Evolutionary conservation across 2,797 vertebrate genomes (phyloP).

Genomic region (Rachycentron canadum): DNA sequence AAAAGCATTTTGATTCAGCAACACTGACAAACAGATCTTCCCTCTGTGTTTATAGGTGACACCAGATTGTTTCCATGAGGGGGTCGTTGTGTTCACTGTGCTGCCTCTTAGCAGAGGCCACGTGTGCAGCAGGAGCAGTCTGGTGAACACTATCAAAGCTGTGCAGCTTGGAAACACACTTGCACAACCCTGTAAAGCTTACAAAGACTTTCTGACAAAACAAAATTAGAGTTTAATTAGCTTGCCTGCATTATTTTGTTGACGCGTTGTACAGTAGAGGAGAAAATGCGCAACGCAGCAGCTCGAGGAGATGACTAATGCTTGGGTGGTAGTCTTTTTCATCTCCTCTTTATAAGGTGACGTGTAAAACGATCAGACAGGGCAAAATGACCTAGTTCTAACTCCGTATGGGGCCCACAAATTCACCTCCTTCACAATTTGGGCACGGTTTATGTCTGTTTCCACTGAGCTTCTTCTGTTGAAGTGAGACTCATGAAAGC

Average conservation of each 20-base stretch:
- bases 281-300: conserved; percentile 35
- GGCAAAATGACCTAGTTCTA: conserved; percentile 58
- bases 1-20: neutral
- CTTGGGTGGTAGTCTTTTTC: conserved; percentile 58
- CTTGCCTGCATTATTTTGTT: conserved; percentile 5
- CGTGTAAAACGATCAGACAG: conserved; percentile 50
- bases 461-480: conserved; percentile 31
- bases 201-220: conserved; percentile 13
- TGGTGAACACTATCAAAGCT: neutral
- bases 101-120: conserved; percentile 3
- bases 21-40: neutral
- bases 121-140: conserved; percentile 12
- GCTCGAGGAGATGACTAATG: conserved; percentile 23
- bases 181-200: neutral
- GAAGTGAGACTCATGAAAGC: conserved; percentile 46
- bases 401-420: conserved; percentile 56
- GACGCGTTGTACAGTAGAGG: neutral
- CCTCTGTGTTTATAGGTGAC: neutral
- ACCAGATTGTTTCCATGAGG: neutral
- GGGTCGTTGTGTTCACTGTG: neutral
- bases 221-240: neutral
- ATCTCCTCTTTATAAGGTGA: conserved; percentile 58
- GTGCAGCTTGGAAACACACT: neutral
- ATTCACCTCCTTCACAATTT: conserved; percentile 50
- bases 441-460: conserved; percentile 42